Evolutionary conservation across 2,888 invertebrate genomes (phyloP).

Genomic region (Sabatieria punctata): DNA sequence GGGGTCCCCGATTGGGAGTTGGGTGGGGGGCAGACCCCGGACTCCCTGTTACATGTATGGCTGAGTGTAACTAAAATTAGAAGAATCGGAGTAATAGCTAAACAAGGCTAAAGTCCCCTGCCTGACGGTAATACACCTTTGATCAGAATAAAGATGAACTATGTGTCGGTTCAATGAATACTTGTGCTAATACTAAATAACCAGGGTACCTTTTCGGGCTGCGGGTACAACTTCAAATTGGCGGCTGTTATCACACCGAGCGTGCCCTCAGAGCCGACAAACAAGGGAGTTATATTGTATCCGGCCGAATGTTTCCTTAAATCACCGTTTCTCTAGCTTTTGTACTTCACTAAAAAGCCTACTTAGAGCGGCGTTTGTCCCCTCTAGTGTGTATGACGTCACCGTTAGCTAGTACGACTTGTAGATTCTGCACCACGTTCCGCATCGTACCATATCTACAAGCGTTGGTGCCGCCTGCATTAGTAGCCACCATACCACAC

Average conservation of each 20-base stretch:
- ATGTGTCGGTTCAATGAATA: too few species aligned
- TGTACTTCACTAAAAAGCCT: too few species aligned
- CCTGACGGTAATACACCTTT: too few species aligned
- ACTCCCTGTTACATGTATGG: too few species aligned
- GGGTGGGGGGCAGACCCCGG: too few species aligned
- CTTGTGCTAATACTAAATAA: too few species aligned
- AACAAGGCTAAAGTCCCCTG: too few species aligned
- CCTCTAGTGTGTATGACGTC: conserved; percentile 17
- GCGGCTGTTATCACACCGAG: conserved; percentile 41
- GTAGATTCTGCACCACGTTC: conserved; percentile 62
- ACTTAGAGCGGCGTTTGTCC: conserved; percentile 13
- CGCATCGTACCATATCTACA: conserved; percentile 42
- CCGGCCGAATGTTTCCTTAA: conserved; percentile 41
- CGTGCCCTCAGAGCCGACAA: conserved; percentile 42
- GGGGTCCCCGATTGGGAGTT: too few species aligned
- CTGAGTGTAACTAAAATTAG: too few species aligned
- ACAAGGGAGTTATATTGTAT: conserved; percentile 41
- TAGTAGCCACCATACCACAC: conserved; percentile 42
- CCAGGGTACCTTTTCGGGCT: conserved; percentile 37
- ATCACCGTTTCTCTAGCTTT: too few species aligned
- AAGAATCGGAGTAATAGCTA: too few species aligned
- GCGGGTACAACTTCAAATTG: conserved; percentile 37
- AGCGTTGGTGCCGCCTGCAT: conserved; percentile 42
- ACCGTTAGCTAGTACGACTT: conserved; percentile 48
- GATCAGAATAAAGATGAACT: too few species aligned